These are phyloP conservation scores for Rhyacophila evoluta DNA, from an alignment of 2,888 invertebrate species.

Conservation along the genomic window DNA sequence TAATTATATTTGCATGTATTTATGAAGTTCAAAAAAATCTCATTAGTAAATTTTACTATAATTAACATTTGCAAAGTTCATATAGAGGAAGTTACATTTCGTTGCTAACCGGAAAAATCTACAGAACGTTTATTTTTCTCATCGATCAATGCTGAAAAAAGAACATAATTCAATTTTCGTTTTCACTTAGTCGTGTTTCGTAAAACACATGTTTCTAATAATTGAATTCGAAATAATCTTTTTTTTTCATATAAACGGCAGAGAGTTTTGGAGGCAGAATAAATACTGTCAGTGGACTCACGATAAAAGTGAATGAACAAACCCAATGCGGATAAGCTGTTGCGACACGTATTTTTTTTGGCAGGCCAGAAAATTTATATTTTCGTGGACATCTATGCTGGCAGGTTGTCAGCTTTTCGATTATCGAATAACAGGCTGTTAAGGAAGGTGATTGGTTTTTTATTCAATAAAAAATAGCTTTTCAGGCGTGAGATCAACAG, in stretches of 20 bases:
- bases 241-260: conserved; percentile 7
- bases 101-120: too few relatives aligned
- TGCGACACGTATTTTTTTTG: not conserved
- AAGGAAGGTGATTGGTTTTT: not conserved
- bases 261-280: not conserved
- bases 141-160: not conserved
- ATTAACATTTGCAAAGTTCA: not conserved
- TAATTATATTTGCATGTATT: too few relatives aligned
- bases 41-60: too few relatives aligned
- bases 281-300: not conserved
- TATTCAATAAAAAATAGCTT: not conserved
- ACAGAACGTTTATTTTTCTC: too few relatives aligned
- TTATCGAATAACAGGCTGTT: not conserved
- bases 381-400: not conserved
- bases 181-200: not conserved
- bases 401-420: conserved; percentile 7
- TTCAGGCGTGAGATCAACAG: not conserved
- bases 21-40: too few relatives aligned
- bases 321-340: not conserved
- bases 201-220: not conserved
- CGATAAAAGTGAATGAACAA: conserved; percentile 8
- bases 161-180: not conserved
- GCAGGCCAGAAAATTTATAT: not conserved
- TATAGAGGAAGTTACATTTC: not conserved
- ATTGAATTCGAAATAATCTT: not conserved